These are phyloP conservation scores for Phaetusa simplex DNA, from an alignment of 2,113 vertebrate species.

Conservation along the genomic window DNA sequence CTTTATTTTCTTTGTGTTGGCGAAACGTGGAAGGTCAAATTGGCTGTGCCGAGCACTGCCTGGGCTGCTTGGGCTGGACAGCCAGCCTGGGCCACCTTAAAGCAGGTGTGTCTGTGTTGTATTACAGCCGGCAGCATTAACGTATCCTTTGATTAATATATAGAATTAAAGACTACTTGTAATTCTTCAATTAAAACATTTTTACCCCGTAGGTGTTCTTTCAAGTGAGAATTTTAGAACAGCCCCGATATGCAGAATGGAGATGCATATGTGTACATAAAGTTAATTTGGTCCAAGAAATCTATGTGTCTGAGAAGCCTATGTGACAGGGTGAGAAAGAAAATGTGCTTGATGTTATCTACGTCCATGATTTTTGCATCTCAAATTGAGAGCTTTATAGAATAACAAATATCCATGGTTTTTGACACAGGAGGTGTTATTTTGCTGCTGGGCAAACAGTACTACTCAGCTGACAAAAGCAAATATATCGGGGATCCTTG, in stretches of 20 bases:
- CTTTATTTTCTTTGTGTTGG: background rate
- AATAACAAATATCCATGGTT: conserved; percentile 2
- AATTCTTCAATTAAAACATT: background rate
- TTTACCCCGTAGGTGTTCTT: background rate
- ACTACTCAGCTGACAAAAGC: background rate
- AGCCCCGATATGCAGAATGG: background rate
- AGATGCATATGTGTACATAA: background rate
- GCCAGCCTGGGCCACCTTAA: background rate
- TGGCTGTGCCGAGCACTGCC: background rate
- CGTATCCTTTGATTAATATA: background rate
- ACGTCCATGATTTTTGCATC: background rate
- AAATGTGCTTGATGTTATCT: background rate
- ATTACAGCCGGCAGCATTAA: background rate
- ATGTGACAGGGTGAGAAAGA: background rate
- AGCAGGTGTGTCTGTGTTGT: background rate
- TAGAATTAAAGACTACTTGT: background rate
- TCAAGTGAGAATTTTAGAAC: background rate
- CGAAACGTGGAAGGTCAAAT: fast-evolving
- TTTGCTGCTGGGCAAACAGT: background rate
- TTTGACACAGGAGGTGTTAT: background rate
- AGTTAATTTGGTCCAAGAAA: background rate
- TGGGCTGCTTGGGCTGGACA: background rate
- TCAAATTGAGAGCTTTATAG: background rate
- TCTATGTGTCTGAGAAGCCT: background rate
- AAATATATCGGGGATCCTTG: background rate